These are phyloP conservation scores for Drosophila pseudotakahashii DNA, from an alignment of 2,888 invertebrate species.

Conservation along the genomic window DNA sequence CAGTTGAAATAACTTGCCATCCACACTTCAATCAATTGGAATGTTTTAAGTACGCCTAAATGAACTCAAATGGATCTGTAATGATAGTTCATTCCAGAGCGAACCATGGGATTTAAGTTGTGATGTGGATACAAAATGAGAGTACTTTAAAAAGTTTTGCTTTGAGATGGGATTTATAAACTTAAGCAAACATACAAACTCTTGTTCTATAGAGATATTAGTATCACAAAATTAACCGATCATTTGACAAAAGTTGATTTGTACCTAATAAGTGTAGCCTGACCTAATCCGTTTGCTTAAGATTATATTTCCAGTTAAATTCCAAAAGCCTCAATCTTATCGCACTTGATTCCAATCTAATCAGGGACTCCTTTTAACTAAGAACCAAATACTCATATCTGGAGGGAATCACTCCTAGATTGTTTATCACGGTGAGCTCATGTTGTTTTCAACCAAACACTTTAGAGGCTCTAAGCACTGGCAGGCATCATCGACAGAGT, in stretches of 20 bases:
- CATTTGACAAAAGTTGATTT: too few species aligned
- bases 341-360: constrained; percentile 23
- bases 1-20: constrained; percentile 17
- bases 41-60: constrained; percentile 14
- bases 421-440: constrained; percentile 27
- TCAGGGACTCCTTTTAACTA: constrained; percentile 3
- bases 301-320: background rate
- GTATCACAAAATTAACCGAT: too few species aligned
- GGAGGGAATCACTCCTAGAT: constrained; percentile 15
- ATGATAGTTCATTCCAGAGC: background rate
- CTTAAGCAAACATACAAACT: too few species aligned
- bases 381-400: constrained; percentile 8
- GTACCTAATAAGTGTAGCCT: background rate
- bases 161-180: too few species aligned
- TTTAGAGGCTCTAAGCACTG: constrained; percentile 4
- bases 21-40: constrained; percentile 20
- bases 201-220: too few species aligned
- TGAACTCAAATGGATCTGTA: constrained; percentile 9
- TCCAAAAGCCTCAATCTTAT: constrained; percentile 5
- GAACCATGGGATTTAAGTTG: background rate
- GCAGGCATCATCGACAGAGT: constrained; percentile 19
- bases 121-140: background rate
- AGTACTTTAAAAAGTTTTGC: background rate
- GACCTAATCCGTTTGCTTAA: background rate
- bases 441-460: constrained; percentile 15